Percentiles rank a stretch among this genome's conserved stretches.
Evolutionary conservation across 2,797 vertebrate genomes (phyloP).

Genomic region (Phataginus tetradactyla): DNA sequence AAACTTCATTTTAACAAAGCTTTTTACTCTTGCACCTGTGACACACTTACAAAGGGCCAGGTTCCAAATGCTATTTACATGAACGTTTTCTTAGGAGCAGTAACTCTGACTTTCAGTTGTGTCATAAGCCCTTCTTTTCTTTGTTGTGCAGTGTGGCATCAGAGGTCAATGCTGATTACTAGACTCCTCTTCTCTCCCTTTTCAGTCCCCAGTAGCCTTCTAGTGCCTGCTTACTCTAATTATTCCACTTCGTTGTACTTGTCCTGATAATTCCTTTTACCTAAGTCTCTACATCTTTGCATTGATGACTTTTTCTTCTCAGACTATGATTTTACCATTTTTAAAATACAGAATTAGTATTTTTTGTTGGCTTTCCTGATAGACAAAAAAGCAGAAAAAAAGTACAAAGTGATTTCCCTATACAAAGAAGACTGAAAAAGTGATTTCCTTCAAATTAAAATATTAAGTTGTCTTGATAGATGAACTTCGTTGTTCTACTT

Average conservation of each 20-base stretch:
- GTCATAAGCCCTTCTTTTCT: not conserved
- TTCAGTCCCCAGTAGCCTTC: not conserved
- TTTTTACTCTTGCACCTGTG: not conserved
- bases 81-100: not conserved
- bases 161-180: not conserved
- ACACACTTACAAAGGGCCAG: not conserved
- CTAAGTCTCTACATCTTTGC: not conserved
- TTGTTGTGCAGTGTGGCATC: too few species aligned
- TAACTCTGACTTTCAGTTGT: not conserved
- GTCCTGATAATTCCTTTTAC: conserved; percentile 21
- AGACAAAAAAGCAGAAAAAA: not conserved
- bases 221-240: conserved; percentile 44
- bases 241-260: not conserved
- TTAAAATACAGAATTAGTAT: not conserved
- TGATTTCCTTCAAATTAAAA: not conserved
- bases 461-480: not conserved
- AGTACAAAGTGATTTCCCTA: not conserved
- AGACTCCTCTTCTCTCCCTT: not conserved
- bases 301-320: not conserved
- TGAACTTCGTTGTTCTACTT: not conserved
- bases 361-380: not conserved
- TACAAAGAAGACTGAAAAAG: not conserved
- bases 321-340: not conserved
- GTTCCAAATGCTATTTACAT: not conserved
- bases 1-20: not conserved